These are phyloP conservation scores for Oenanthe melanoleuca DNA, from an alignment of 2,113 vertebrate species.

Conservation along the genomic window DNA sequence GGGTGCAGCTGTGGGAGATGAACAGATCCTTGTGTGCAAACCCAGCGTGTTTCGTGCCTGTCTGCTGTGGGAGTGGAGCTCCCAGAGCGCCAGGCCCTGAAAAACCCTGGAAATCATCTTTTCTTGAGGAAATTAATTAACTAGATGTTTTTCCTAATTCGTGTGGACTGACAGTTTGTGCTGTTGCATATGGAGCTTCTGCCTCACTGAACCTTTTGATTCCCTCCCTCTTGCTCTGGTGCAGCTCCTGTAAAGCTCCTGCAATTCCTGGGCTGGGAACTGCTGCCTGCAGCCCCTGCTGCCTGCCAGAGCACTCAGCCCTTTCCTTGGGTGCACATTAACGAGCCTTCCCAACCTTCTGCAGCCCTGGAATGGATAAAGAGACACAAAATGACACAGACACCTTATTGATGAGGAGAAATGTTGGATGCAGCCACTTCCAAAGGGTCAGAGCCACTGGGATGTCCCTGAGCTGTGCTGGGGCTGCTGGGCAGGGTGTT, in stretches of 20 bases:
- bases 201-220: not conserved
- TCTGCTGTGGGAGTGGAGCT: not conserved
- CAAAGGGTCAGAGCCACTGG: not conserved
- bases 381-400: not conserved
- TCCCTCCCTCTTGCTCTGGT: not conserved
- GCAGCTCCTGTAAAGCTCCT: not conserved
- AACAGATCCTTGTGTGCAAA: conserved; percentile 51
- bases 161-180: not conserved
- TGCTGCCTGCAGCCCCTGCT: not conserved
- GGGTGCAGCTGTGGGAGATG: conserved; percentile 36
- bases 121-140: conserved; percentile 21
- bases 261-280: not conserved
- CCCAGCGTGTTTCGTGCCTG: fast-evolving
- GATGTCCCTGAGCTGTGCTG: not conserved
- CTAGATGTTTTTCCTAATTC: not conserved
- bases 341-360: not conserved
- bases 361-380: not conserved
- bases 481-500: not conserved
- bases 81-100: not conserved
- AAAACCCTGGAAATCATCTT: not conserved
- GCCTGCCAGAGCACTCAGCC: not conserved
- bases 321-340: fast-evolving
- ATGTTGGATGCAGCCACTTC: not conserved
- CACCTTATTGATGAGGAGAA: not conserved
- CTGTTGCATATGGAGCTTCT: not conserved